Evolutionary conservation across 2,113 vertebrate species (phyloP), one percentile per base, ranked within the genome.

Genomic region (Vidua macroura): DNA sequence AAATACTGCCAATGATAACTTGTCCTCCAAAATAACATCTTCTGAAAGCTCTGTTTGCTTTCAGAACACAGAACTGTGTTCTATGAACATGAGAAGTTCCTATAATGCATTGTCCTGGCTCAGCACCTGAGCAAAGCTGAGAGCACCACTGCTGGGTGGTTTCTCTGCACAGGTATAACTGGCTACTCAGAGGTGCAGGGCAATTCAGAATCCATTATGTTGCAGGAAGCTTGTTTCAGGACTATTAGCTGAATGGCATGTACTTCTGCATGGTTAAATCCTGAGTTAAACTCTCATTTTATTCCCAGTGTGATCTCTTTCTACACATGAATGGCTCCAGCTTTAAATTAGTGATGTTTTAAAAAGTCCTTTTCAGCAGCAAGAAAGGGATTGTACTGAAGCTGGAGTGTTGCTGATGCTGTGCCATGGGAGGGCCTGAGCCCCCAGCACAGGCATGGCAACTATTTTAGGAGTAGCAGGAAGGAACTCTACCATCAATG

Each of bases 291-390:
- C 31, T 89, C 77, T 37, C 60, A 11, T 87, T 92, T 91, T 91
- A 68, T 73, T 94, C 90, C 73, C 79, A 70, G 35, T 73, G 63
- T 51, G 83, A 90, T 88, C 46, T 90, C 83, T 55, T 93, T 77
- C 56, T 48, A 51, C 55, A 51, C 83, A 81, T 80, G 69, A 94
- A 77, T n/a, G 33, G 51, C 33, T 58, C 6, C 56, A 81, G 88
- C n/a, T 24, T 92, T 88, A 90, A 82, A 87, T 87, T 59, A 93
- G 44, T 25, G 60, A 62, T 66, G 75, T 86, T 94, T 88, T 60
- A 46, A 51, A 83, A 70, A 46, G 53, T 63, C 43, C 46, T 83
- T 80, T 69, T 55, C 59, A 59, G 35, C 24, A 90, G 53, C 44
- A 66, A 60, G 62, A 49, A 23, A 31, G 58, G 68, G 33, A n/a